Conservation (phyloP, 2,113 vertebrate genomes). For the Archocentrus centrarchus region DNA sequence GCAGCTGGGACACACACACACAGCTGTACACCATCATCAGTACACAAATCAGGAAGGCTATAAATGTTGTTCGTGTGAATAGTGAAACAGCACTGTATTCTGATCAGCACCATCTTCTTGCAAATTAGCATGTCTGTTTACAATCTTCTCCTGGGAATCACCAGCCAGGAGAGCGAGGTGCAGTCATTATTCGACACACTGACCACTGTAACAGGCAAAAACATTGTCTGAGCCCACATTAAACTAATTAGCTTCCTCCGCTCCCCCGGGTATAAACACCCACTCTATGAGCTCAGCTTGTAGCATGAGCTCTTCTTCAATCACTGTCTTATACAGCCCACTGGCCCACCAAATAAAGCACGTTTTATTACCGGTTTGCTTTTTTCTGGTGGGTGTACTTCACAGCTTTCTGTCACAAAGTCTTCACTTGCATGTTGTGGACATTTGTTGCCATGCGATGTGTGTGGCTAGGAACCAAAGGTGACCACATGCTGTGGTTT, state of each 20-base stretch:
- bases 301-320: not conserved
- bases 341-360: too few relatives aligned
- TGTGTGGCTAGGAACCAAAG: too few relatives aligned
- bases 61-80: not conserved
- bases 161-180: not conserved
- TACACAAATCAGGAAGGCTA: not conserved
- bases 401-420: too few relatives aligned
- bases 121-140: not conserved
- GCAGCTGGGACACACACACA: not conserved
- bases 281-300: not conserved
- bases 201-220: not conserved
- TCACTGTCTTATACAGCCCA: too few relatives aligned
- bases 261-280: not conserved
- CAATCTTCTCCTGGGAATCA: not conserved
- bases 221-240: not conserved
- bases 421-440: too few relatives aligned
- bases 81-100: not conserved
- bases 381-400: too few relatives aligned
- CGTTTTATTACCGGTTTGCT: too few relatives aligned
- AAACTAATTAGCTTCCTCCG: not conserved
- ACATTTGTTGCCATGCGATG: too few relatives aligned
- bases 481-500: too few relatives aligned
- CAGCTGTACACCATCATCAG: not conserved
- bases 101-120: not conserved
- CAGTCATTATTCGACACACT: not conserved